Evolutionary conservation across 2,113 vertebrate species (phyloP).

Genomic region (Cisticola juncidis): DNA sequence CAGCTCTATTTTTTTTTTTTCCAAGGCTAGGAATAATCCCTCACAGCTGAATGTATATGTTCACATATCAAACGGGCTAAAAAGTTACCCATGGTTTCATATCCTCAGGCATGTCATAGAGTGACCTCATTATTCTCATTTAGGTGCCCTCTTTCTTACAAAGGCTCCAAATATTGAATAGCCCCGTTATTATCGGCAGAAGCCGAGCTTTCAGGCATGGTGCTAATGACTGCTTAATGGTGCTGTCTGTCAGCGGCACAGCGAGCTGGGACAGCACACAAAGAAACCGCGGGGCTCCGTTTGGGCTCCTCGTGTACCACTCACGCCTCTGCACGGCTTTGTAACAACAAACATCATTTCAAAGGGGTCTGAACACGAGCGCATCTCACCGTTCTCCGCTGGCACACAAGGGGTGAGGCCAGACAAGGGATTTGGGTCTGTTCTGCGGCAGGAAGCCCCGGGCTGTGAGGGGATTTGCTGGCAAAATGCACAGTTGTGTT

Average conservation of each 20-base stretch:
- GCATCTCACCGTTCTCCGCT: neutral
- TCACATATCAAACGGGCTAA: slow-evolving; percentile 30
- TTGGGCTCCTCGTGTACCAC: neutral
- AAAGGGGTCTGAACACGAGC: neutral
- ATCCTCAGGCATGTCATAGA: slow-evolving; percentile 47
- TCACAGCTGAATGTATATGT: neutral
- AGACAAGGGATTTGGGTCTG: neutral
- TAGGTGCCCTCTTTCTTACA: slow-evolving; percentile 25
- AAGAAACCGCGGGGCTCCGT: slow-evolving; percentile 48
- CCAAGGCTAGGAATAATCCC: neutral
- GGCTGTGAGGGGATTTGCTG: neutral
- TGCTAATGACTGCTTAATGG: slow-evolving; percentile 77
- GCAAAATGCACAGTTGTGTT: neutral
- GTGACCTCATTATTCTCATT: slow-evolving; percentile 63
- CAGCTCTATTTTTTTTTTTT: neutral
- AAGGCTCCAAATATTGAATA: slow-evolving; percentile 47
- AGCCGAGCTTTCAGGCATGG: slow-evolving; percentile 47
- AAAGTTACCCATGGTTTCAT: slow-evolving; percentile 50
- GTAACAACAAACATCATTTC: slow-evolving; percentile 29
- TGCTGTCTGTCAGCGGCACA: slow-evolving; percentile 71
- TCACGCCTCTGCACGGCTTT: neutral
- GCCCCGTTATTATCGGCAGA: slow-evolving; percentile 58
- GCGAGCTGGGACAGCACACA: slow-evolving; percentile 52
- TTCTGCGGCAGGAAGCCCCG: neutral
- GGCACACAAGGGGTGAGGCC: neutral